Conservation (phyloP, 1,140 invertebrate species). For the Ips typographus region DNA sequence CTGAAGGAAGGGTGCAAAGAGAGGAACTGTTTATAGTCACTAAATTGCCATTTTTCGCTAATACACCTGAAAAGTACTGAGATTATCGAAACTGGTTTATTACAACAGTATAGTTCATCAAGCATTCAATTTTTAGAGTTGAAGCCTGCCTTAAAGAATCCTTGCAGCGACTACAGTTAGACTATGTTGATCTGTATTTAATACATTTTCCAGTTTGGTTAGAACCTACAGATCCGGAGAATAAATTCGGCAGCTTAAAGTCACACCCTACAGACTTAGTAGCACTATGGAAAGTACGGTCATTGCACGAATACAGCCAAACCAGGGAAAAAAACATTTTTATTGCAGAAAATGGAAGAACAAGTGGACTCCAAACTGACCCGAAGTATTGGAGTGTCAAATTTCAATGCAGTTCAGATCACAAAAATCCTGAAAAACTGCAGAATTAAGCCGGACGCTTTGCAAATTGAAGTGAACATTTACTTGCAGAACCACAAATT, state of each 20-base stretch:
- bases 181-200: conserved; percentile 40
- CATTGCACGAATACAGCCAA: background rate
- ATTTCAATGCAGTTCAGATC: conserved; percentile 72
- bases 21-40: conserved; percentile 67
- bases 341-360: conserved; percentile 66
- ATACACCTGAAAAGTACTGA: conserved; percentile 12
- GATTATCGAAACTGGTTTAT: too few species aligned
- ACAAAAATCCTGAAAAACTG: conserved; percentile 62
- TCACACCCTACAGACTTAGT: background rate
- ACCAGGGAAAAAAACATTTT: background rate
- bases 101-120: too few species aligned
- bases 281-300: background rate
- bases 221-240: background rate
- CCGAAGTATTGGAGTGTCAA: conserved; percentile 72
- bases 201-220: conserved; percentile 32
- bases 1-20: conserved; percentile 64
- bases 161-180: conserved; percentile 32
- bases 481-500: conserved; percentile 79
- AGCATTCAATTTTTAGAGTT: background rate
- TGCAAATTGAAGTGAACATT: conserved; percentile 79
- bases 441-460: conserved; percentile 67
- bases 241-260: background rate
- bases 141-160: conserved; percentile 30
- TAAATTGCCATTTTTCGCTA: conserved; percentile 54
- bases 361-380: conserved; percentile 63